Evolutionary conservation across 2,113 vertebrate species (phyloP), one percentile per base, ranked within the genome.

Genomic region (Microtus richardsoni): DNA sequence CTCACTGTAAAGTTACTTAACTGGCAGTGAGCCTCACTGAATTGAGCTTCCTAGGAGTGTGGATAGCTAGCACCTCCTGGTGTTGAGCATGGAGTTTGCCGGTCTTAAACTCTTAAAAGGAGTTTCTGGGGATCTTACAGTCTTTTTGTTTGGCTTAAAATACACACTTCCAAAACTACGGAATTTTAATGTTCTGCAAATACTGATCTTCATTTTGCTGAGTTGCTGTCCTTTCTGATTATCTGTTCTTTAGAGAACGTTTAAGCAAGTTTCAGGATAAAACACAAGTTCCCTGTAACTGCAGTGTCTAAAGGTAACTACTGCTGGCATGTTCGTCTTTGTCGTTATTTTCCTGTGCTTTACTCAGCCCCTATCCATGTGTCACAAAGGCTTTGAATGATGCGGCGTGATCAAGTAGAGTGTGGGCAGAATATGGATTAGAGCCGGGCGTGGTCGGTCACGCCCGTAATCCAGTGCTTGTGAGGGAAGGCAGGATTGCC

Each of bases 61-160:
- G 93, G 28, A 58, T 52, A 52, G 12, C 47, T 36, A 93, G 60
- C 70, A 78, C 68, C 73, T 95, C 62, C 64, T 96, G 71, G 84
- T 77, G 44, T 73, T 92, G 68, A 68, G 39, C 49, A 26, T 70
- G 82, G 62, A 49, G 47, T 64, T 90, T 93, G 80, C 70, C 41
- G 19, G 60, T 71, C 41, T 88, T 92, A 49, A 74, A 49, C 9
- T 91, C 12, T 41, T 12, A 58, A 39, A 82, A 82, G n/a, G 24
- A 78, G n/a, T 28, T 91, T 33, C 58, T 28, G 74, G 49, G 74
- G 87, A 89, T 39, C 62, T 97, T 66, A 80, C 90, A 70, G 95
- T 62, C 36, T 70, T 94, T 92, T 92, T 39, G 89, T 93, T 95
- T 92, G 52, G 83, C n/a, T 54, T 95, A 92, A 95, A 88, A 96